phyloP scores from a whole-genome alignment of 2,888 invertebrate genomes.

The Eupithecia vulgata region DNA sequence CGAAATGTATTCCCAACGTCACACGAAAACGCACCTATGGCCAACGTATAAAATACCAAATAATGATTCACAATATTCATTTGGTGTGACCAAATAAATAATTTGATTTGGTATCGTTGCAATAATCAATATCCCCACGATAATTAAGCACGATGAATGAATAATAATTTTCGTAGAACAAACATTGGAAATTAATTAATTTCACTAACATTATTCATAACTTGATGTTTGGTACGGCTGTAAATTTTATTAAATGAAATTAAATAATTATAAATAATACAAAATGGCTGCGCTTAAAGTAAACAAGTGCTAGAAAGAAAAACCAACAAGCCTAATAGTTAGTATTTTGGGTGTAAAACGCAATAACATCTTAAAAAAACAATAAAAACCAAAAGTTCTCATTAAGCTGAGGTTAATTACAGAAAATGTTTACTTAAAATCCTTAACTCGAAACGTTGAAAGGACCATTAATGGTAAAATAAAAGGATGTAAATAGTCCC shows the following conservation, averaged over 20 bases:
- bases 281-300: too few relatives aligned
- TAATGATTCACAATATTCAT: too few relatives aligned
- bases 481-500: conserved; percentile 38
- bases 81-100: background rate
- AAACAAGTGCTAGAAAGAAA: background rate
- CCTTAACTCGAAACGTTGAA: conserved; percentile 28
- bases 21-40: too few relatives aligned
- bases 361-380: background rate
- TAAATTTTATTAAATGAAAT: background rate
- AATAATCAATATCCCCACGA: background rate
- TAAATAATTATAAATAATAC: too few relatives aligned
- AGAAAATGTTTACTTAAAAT: conserved; percentile 31
- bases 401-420: conserved; percentile 26
- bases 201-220: background rate
- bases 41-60: too few relatives aligned
- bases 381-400: conserved; percentile 10
- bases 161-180: background rate
- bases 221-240: background rate
- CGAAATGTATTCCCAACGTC: too few relatives aligned
- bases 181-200: background rate
- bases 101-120: background rate
- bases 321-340: background rate
- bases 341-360: background rate
- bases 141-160: background rate
- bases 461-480: conserved; percentile 35